These are phyloP conservation scores for Scaeva pyrastri DNA, from an alignment of 2,888 invertebrate species.

Conservation along the genomic window DNA sequence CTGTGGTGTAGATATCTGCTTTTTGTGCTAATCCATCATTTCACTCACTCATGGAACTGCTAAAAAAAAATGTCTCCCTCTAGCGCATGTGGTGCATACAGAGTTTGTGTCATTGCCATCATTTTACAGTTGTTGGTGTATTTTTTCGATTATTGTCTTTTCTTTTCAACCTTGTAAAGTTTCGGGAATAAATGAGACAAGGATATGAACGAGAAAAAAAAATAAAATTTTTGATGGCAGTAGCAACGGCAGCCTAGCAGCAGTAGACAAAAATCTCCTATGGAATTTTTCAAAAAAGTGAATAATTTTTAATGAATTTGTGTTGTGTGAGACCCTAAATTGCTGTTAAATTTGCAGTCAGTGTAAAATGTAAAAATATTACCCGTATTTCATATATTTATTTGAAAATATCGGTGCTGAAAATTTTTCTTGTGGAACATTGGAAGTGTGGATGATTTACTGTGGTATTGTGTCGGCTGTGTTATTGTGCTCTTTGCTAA, in stretches of 20 bases:
- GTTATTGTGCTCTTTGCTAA: conserved; percentile 46
- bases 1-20: conserved; percentile 52
- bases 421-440: conserved; percentile 29
- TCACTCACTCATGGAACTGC: conserved; percentile 42
- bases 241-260: conserved; percentile 71
- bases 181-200: conserved; percentile 45
- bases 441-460: conserved; percentile 54
- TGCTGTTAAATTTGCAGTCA: conserved; percentile 19
- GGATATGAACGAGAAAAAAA: conserved; percentile 45
- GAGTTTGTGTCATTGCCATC: conserved; percentile 65
- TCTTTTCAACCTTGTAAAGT: conserved; percentile 34
- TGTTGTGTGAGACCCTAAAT: conserved; percentile 9
- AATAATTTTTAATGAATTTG: conserved; percentile 46
- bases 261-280: conserved; percentile 68
- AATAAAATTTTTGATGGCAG: conserved; percentile 68
- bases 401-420: conserved; percentile 18
- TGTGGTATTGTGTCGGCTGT: conserved; percentile 64
- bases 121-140: conserved; percentile 49
- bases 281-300: conserved; percentile 55
- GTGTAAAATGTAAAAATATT: conserved; percentile 40
- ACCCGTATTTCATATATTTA: conserved; percentile 30
- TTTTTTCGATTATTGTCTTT: conserved; percentile 50
- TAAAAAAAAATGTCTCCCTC: conserved; percentile 37
- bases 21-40: conserved; percentile 40
- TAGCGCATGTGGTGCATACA: conserved; percentile 43